phyloP scores from a whole-genome alignment of 2,113 vertebrate species.

The Cinclus mexicanus region DNA sequence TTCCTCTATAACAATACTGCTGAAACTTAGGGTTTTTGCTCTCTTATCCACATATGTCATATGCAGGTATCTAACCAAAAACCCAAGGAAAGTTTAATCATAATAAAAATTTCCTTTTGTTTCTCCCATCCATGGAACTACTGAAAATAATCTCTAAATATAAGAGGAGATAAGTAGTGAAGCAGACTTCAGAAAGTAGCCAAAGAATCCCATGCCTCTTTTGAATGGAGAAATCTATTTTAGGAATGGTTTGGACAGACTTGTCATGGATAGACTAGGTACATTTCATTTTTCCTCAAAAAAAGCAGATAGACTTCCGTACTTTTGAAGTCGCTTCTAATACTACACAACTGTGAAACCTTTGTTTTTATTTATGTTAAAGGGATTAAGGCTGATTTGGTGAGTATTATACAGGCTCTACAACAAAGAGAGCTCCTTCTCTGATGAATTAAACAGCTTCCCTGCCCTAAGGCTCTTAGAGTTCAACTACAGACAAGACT shows the following conservation, averaged over 20 bases:
- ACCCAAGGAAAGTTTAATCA: background rate
- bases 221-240: background rate
- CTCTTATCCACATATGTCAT: background rate
- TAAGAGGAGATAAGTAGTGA: background rate
- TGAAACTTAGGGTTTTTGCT: background rate
- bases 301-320: background rate
- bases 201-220: background rate
- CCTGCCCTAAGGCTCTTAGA: background rate
- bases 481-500: background rate
- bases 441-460: background rate
- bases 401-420: background rate
- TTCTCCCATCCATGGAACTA: background rate
- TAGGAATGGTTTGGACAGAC: background rate
- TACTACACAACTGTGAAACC: background rate
- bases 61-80: background rate
- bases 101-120: background rate
- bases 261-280: background rate
- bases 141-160: background rate
- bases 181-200: background rate
- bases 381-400: background rate
- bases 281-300: background rate
- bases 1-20: background rate
- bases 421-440: background rate
- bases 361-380: slow-evolving; percentile 8
- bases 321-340: background rate